Conservation (phyloP, 2,797 vertebrate species). For the Oreochromis grahami region DNA sequence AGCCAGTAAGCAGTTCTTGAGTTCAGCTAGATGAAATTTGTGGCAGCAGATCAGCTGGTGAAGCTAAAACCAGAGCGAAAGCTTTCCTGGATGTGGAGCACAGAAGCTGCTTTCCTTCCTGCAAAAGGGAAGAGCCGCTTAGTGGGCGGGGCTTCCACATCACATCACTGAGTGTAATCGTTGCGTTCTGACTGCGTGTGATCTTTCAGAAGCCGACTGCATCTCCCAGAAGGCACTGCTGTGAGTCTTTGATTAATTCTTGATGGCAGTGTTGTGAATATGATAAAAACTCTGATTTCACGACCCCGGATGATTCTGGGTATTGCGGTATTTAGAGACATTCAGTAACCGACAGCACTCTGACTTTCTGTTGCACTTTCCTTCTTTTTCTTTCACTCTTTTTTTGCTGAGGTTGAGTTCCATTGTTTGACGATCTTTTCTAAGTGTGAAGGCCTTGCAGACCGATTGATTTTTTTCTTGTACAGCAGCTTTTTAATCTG, state of each 20-base stretch:
- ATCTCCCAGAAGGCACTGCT: background rate
- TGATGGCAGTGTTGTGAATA: background rate
- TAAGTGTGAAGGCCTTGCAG: background rate
- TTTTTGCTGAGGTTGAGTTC: background rate
- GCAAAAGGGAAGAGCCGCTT: background rate
- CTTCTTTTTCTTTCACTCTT: background rate
- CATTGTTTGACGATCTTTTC: background rate
- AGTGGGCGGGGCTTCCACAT: background rate
- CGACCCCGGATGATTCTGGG: background rate
- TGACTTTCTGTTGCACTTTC: background rate
- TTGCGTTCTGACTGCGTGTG: background rate
- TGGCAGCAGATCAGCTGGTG: background rate
- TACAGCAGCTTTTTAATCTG: background rate
- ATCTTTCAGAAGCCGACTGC: background rate
- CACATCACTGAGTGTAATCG: background rate
- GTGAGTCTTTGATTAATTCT: background rate
- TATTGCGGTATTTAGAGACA: conserved; percentile 1
- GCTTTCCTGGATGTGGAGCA: background rate
- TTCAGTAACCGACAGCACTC: background rate
- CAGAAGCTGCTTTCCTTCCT: background rate
- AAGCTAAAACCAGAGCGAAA: background rate
- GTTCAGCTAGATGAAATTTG: background rate
- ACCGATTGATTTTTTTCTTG: background rate
- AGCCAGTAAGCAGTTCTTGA: background rate
- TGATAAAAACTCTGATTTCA: background rate